Percentiles rank a stretch among this genome's conserved stretches.
phyloP scores from a whole-genome alignment of 2,113 vertebrate species.

The Amphiprion ocellaris region DNA sequence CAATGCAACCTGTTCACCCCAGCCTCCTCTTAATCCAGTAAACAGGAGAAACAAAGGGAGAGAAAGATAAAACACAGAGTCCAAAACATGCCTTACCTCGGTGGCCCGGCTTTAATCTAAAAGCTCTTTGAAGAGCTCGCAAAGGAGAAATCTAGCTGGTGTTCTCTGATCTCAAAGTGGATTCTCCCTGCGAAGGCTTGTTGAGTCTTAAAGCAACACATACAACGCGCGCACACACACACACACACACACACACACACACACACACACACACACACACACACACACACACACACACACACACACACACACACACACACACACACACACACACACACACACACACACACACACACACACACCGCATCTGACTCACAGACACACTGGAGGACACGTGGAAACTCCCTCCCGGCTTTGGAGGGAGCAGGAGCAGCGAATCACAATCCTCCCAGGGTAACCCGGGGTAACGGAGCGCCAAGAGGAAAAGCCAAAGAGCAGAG shows the following conservation, averaged over 20 bases:
- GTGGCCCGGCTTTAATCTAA: constrained; percentile 80
- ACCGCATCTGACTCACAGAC: constrained; percentile 74
- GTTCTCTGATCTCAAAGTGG: constrained; percentile 80
- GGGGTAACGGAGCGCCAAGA: constrained; percentile 76
- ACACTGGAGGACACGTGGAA: constrained; percentile 80
- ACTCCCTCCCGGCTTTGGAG: constrained; percentile 75
- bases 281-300: constrained; percentile 35
- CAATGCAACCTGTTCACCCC: constrained; percentile 43
- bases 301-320: constrained; percentile 27
- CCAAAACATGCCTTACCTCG: constrained; percentile 80
- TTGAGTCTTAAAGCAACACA: constrained; percentile 74
- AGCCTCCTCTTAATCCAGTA: constrained; percentile 49
- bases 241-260: constrained; percentile 40
- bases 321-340: background rate
- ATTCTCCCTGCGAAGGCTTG: constrained; percentile 65
- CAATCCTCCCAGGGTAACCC: constrained; percentile 75
- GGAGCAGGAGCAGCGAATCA: constrained; percentile 81
- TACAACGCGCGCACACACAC: too few relatives aligned
- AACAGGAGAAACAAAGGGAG: constrained; percentile 70
- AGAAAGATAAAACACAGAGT: constrained; percentile 58
- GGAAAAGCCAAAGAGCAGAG: constrained; percentile 74
- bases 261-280: constrained; percentile 17
- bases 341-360: constrained; percentile 43
- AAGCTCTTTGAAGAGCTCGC: constrained; percentile 79
- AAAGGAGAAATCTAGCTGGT: constrained; percentile 64